A percentile compares a stretch with the other conserved stretches of the same genome.
phyloP scores from a whole-genome alignment of 2,113 vertebrate species.

The Panthera uncia region DNA sequence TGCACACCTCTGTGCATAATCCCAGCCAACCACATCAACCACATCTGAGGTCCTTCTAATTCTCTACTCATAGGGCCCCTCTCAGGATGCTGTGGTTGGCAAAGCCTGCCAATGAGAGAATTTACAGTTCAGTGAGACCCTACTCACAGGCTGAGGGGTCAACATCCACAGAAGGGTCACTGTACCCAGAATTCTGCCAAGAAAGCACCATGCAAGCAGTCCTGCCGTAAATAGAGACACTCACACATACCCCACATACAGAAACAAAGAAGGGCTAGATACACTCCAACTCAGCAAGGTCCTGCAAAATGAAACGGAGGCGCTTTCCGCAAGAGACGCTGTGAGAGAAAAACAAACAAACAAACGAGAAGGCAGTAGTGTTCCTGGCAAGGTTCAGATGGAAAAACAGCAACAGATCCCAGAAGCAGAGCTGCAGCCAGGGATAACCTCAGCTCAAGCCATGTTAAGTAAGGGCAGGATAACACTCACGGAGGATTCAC shows the following conservation, averaged over 20 bases:
- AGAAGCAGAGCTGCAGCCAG: conserved; percentile 52
- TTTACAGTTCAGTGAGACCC: neutral
- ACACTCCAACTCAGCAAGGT: conserved; percentile 19
- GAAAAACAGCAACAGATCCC: conserved; percentile 71
- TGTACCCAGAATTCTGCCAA: neutral
- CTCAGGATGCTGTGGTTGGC: neutral
- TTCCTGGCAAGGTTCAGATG: conserved; percentile 72
- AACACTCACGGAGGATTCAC: neutral
- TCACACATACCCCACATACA: neutral
- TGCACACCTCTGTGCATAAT: neutral
- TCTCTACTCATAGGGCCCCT: neutral
- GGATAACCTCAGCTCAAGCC: conserved; percentile 57
- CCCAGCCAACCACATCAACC: neutral
- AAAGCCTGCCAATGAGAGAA: neutral
- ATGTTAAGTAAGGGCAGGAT: conserved; percentile 30
- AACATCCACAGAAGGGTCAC: neutral
- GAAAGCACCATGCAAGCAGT: neutral
- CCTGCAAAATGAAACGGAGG: conserved; percentile 48
- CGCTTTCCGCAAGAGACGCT: neutral
- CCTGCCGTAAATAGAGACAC: neutral
- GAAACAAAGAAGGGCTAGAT: neutral
- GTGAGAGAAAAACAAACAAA: neutral
- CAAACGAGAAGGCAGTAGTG: neutral
- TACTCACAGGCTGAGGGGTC: neutral
- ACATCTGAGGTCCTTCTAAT: neutral